Evolutionary conservation across 2,797 vertebrate genomes (phyloP), one percentile per base, ranked within the genome.

Genomic region (Pyrrhura leucotis): DNA sequence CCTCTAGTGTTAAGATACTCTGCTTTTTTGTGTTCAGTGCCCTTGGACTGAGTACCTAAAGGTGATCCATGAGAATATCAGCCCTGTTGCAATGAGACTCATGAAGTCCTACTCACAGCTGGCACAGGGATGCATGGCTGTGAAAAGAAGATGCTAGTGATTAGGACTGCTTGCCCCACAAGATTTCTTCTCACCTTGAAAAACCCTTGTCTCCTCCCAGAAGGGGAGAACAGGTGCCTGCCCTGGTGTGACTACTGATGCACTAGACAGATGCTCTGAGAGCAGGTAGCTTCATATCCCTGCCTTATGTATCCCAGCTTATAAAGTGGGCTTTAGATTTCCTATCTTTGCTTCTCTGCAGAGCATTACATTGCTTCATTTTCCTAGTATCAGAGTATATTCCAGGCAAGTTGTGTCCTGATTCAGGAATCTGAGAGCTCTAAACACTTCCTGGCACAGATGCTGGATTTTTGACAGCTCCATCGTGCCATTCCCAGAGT

Each of bases 381-480:
- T 95, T 94, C 54, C 63, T 85, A 48, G 37, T 91, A 61, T 39
- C 65, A 82, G 56, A 77, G 48, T 85, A 74, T 80, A 85, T 92
- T 95, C 83, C 58, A 77, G 59, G 68, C 83, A 87, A 95, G 48
- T 37, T 1, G 0, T 44, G 77, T 92, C 94, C 94, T 3, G 10
- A 44, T 79, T 92, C 88, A 95, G 88, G 78, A 95, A 93, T 82
- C 75, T 45, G 76, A 96, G 67, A 48, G 67, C 59, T 95, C 77
- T 93, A 92, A 95, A 86, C 77, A 48, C 47, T 88, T 96, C 47
- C 82, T 96, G 88, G 95, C 96, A 90, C 85, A 91, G 93, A 90
- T 79, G 91, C 94, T 85, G 94, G 33, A 42, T 75, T 96, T 94
- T 83, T 96, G 96, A 97, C 96, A 96, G 91, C 88, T 96, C 93